Evolutionary conservation across 2,113 vertebrate species (phyloP).

Genomic region (Vidua macroura): DNA sequence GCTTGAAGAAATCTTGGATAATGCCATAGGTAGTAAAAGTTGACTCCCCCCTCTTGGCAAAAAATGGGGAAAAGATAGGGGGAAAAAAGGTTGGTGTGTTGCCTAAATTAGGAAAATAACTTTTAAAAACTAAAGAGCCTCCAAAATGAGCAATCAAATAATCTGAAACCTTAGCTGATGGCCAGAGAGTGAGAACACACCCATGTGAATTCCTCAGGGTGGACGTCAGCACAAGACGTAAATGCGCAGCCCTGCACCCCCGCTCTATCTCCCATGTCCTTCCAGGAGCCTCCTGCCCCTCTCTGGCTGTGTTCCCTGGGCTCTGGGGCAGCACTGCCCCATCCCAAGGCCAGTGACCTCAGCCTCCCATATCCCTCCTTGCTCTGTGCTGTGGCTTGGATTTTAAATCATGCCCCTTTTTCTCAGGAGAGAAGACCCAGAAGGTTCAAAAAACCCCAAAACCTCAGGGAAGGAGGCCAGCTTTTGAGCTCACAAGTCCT

Average conservation of each 20-base stretch:
- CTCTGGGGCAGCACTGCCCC: background rate
- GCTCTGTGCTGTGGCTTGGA: background rate
- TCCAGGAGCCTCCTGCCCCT: background rate
- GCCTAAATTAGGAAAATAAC: background rate
- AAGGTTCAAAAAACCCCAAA: background rate
- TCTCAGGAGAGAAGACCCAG: background rate
- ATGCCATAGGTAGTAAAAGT: background rate
- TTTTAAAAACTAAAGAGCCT: background rate
- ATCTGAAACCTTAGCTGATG: background rate
- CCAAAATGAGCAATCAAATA: background rate
- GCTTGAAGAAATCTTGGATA: background rate
- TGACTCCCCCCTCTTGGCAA: background rate
- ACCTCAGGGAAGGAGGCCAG: background rate
- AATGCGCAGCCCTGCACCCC: fast-evolving
- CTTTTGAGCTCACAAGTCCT: background rate
- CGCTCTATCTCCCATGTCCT: background rate
- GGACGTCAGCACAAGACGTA: background rate
- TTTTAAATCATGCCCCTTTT: background rate
- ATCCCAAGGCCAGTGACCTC: background rate
- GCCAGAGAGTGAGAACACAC: background rate
- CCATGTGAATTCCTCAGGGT: background rate
- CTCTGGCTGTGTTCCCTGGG: background rate
- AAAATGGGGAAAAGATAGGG: background rate
- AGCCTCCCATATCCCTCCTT: background rate
- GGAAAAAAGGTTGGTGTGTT: background rate